phyloP scores from a whole-genome alignment of 2,888 invertebrate genomes.

The Drosophila nigritarsus region DNA sequence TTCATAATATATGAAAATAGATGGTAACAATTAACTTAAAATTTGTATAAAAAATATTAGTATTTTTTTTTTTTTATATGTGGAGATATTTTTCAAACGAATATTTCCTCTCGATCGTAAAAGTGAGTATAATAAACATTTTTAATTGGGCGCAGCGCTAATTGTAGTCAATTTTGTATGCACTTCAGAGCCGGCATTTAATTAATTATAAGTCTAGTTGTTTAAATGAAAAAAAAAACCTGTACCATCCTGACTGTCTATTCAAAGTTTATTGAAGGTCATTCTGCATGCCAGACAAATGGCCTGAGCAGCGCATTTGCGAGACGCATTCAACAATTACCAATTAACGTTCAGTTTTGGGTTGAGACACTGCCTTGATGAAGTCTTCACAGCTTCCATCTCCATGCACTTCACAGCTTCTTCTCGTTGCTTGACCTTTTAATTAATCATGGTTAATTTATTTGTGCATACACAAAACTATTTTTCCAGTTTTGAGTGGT shows the following conservation, averaged over 20 bases:
- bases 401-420: slow-evolving; percentile 52
- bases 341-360: slow-evolving; percentile 48
- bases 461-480: slow-evolving; percentile 37
- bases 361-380: slow-evolving; percentile 37
- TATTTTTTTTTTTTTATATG: neutral
- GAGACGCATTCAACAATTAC: slow-evolving; percentile 51
- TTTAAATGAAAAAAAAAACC: slow-evolving; percentile 20
- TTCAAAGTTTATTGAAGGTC: slow-evolving; percentile 44
- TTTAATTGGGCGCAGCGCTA: slow-evolving; percentile 48
- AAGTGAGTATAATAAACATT: slow-evolving; percentile 10
- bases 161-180: slow-evolving; percentile 60
- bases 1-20: neutral
- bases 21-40: neutral
- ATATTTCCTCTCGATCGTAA: neutral
- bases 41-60: neutral
- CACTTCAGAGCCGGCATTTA: slow-evolving; percentile 43
- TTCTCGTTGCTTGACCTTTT: slow-evolving; percentile 67
- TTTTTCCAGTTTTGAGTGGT: slow-evolving; percentile 41
- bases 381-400: slow-evolving; percentile 49
- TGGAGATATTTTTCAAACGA: too few relatives aligned
- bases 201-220: slow-evolving; percentile 53
- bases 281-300: slow-evolving; percentile 23
- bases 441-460: slow-evolving; percentile 75
- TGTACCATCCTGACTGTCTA: slow-evolving; percentile 36
- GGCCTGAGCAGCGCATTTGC: slow-evolving; percentile 24